Percentiles rank a stretch among this genome's conserved stretches.
These are phyloP conservation scores for Petrolisthes manimaculis DNA, from an alignment of 2,888 invertebrate species.

Conservation along the genomic window DNA sequence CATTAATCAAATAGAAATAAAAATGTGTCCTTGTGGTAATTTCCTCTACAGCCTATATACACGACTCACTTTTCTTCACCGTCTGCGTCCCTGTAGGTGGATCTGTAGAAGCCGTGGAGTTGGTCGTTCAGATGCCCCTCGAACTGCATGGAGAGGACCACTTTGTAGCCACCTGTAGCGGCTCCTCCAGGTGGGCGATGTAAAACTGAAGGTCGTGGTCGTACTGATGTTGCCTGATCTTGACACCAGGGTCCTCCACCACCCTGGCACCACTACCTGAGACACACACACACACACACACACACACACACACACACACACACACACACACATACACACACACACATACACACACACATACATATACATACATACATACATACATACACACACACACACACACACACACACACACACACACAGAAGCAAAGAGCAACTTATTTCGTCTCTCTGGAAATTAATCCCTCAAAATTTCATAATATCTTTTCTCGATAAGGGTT, in stretches of 20 bases:
- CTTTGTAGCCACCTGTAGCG: constrained; percentile 74
- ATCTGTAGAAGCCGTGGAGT: constrained; percentile 86
- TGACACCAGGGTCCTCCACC: constrained; percentile 27
- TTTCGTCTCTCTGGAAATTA: neutral
- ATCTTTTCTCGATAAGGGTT: neutral
- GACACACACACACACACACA: no score
- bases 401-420: no score
- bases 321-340: no score
- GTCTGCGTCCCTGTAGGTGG: constrained; percentile 80
- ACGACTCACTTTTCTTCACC: constrained; percentile 76
- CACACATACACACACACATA: no score
- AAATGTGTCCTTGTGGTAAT: no score
- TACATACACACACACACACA: no score
- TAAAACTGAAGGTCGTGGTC: constrained; percentile 76
- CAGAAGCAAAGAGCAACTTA: no score
- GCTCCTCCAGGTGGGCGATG: constrained; percentile 76
- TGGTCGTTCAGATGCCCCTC: constrained; percentile 81
- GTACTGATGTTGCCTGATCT: constrained; percentile 45
- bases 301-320: no score
- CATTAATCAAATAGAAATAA: no score
- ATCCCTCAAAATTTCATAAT: neutral
- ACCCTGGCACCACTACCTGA: constrained; percentile 23
- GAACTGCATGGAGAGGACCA: constrained; percentile 78
- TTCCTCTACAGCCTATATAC: no score
- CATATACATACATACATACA: neutral